A percentile compares a stretch with the other conserved stretches of the same genome.
phyloP scores from a whole-genome alignment of 2,888 invertebrate genomes.

The Hyposoter didymator region DNA sequence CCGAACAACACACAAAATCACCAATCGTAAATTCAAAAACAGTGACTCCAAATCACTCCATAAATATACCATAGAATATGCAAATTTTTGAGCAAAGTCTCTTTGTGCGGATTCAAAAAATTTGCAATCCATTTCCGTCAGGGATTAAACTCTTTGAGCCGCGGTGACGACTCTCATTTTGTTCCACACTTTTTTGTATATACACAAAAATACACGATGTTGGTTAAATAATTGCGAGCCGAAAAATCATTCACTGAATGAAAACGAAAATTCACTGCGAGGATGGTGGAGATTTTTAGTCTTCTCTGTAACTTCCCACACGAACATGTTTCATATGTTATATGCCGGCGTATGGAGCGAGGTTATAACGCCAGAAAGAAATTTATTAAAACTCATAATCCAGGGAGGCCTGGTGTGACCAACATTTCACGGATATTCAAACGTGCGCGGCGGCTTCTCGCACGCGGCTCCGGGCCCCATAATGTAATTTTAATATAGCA shows the following conservation, averaged over 20 bases:
- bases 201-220: neutral
- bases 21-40: slow-evolving; percentile 9
- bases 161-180: too few species aligned
- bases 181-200: too few species aligned
- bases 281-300: neutral
- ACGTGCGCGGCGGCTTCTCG: slow-evolving; percentile 48
- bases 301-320: neutral
- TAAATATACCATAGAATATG: slow-evolving; percentile 2
- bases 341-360: slow-evolving; percentile 6
- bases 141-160: too few species aligned
- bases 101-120: neutral
- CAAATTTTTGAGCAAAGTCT: neutral
- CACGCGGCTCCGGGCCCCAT: slow-evolving; percentile 63
- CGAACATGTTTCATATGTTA: neutral
- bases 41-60: neutral
- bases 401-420: slow-evolving; percentile 58
- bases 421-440: slow-evolving; percentile 66
- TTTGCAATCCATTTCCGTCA: neutral
- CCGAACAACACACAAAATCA: neutral
- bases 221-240: neutral
- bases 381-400: slow-evolving; percentile 75
- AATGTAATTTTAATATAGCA: slow-evolving; percentile 74
- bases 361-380: slow-evolving; percentile 66
- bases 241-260: neutral
- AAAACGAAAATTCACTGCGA: slow-evolving; percentile 10